Percentiles rank a stretch among this genome's conserved stretches.
Conservation (phyloP, 1,140 invertebrate genomes). For the fruit fly (Drosophila melanogaster) region Release_6_plus_ISO1_MT NT_033779.5:1668001-1668500, state of each 20-base stretch:
- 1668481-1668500: conserved; percentile 41
- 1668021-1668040: not conserved
- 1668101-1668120: not conserved
- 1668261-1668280: conserved; percentile 3
- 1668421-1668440: conserved; percentile 65
- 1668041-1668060: not conserved
- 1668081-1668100: too few species aligned
- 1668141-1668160: conserved; percentile 21
- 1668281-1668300: conserved; percentile 9
- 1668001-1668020: not conserved
- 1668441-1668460: conserved; percentile 79
- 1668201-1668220: conserved; percentile 81
- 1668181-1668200: conserved; percentile 67
- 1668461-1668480: conserved; percentile 1
- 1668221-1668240: conserved; percentile 77
- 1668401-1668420: conserved; percentile 50
- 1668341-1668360: conserved; percentile 73
- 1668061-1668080: not conserved
- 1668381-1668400: conserved; percentile 70
- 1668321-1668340: conserved; percentile 71
- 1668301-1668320: conserved; percentile 51
- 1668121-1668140: conserved; percentile 7
- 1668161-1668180: conserved; percentile 23
- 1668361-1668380: conserved; percentile 81
- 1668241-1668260: conserved; percentile 45